phyloP scores from a whole-genome alignment of 1,140 invertebrate genomes.

The Caerostris darwini region DNA sequence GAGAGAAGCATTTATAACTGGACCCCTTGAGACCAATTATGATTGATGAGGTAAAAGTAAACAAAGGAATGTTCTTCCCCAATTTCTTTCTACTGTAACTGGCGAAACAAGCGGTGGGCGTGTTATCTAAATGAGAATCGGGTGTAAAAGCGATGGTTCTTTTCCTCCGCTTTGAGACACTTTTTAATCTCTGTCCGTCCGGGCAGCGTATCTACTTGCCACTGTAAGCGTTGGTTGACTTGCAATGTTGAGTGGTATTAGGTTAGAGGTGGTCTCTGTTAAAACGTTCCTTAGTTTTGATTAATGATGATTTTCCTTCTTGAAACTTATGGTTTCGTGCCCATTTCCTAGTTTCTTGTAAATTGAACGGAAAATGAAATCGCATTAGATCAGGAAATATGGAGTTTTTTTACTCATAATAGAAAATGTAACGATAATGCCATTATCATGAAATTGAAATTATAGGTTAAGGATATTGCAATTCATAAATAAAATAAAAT shows the following conservation, averaged over 20 bases:
- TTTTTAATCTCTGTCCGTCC: conserved; percentile 43
- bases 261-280: background rate
- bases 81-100: conserved; percentile 51
- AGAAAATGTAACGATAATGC: too few relatives aligned
- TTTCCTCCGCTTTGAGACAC: background rate
- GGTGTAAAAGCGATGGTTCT: conserved; percentile 41
- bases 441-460: too few relatives aligned
- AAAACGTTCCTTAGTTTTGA: background rate
- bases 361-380: conserved; percentile 10
- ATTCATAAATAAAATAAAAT: too few relatives aligned
- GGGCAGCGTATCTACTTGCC: background rate
- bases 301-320: conserved; percentile 40
- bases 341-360: background rate
- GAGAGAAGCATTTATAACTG: conserved; percentile 59
- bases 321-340: background rate
- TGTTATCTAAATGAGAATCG: conserved; percentile 68
- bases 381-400: background rate
- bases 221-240: background rate
- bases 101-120: conserved; percentile 62
- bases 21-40: conserved; percentile 57
- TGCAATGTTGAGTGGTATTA: conserved; percentile 31
- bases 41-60: conserved; percentile 70
- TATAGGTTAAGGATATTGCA: too few relatives aligned
- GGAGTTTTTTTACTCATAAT: background rate
- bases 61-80: conserved; percentile 17